Percentiles rank a stretch among this genome's conserved stretches.
These are phyloP conservation scores for Turritopsis dohrnii DNA, from an alignment of 30 jellyfish, hydroid and myxozoan species.

Conservation along the genomic window DNA sequence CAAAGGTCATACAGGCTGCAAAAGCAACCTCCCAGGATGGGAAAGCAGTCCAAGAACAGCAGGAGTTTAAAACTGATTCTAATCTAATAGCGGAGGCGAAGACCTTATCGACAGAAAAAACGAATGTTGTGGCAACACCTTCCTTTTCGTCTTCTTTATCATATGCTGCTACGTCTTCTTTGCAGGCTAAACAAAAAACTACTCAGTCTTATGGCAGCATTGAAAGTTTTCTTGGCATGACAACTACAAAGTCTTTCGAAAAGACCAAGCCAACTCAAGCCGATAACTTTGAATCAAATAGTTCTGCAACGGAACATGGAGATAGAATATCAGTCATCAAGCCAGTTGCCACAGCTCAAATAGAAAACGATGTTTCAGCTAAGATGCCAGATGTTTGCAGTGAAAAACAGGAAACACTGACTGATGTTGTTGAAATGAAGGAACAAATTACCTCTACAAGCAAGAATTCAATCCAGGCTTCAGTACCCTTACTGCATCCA, in stretches of 20 bases:
- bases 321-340: conserved; percentile 39
- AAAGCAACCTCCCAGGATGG: not conserved
- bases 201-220: conserved; percentile 28
- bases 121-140: not conserved
- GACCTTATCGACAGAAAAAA: not conserved
- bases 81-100: not conserved
- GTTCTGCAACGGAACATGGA: conserved; percentile 13
- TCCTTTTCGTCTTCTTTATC: not conserved
- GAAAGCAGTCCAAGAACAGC: not conserved
- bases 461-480: not conserved
- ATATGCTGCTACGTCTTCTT: not conserved
- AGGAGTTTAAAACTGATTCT: not conserved
- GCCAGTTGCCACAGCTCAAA: conserved; percentile 24
- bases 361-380: not conserved
- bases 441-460: not conserved
- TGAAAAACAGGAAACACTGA: not conserved
- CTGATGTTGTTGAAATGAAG: not conserved
- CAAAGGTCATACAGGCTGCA: not conserved
- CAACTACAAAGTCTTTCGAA: not conserved
- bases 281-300: not conserved
- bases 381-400: not conserved
- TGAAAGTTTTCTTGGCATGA: conserved; percentile 36
- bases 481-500: conserved; percentile 27
- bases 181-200: conserved; percentile 10
- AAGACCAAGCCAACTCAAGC: not conserved